These are phyloP conservation scores for Peromyscus leucopus DNA, from an alignment of 2,113 vertebrate genomes.

Conservation along the genomic window DNA sequence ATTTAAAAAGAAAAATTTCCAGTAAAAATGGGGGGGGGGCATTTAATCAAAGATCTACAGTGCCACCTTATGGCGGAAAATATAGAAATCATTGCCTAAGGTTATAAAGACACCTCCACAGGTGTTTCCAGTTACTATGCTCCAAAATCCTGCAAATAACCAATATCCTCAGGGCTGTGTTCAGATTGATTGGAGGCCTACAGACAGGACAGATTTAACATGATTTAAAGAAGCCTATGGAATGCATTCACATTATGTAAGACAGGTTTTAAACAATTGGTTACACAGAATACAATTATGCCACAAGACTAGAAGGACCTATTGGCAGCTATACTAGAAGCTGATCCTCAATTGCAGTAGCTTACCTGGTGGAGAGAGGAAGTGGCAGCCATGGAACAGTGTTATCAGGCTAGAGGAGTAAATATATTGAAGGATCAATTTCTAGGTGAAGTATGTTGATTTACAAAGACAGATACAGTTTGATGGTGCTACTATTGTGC, in stretches of 20 bases:
- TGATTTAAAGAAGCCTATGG: background rate
- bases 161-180: background rate
- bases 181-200: background rate
- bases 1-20: too few relatives aligned
- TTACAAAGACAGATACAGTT: background rate
- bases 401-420: background rate
- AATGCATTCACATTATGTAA: background rate
- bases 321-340: background rate
- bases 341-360: background rate
- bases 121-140: background rate
- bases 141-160: background rate
- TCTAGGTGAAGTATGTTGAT: background rate
- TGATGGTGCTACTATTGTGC: background rate
- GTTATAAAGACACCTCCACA: background rate
- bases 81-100: background rate
- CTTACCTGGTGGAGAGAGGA: background rate
- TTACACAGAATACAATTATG: background rate
- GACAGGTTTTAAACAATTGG: background rate
- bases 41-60: background rate
- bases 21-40: too few relatives aligned
- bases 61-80: background rate
- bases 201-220: background rate
- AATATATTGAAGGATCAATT: background rate
- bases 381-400: background rate
- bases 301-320: background rate